These are phyloP conservation scores for Hoplias malabaricus DNA, from an alignment of 2,113 vertebrate species.

Conservation along the genomic window DNA sequence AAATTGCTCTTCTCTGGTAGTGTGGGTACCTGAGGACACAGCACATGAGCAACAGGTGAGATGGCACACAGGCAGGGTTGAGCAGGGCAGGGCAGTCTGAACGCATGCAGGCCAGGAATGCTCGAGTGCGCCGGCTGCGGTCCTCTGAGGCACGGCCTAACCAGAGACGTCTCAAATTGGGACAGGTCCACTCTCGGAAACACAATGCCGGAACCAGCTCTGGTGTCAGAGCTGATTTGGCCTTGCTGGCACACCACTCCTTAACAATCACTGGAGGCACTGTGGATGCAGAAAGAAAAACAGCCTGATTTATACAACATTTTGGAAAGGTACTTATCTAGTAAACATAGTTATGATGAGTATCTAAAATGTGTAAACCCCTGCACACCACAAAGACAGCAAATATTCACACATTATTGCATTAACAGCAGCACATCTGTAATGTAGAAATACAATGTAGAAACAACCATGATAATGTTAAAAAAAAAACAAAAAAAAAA, in stretches of 20 bases:
- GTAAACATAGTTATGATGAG: too few species aligned
- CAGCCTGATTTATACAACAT: constrained; percentile 19
- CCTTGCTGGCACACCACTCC: constrained; percentile 91
- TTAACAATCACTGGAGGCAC: constrained; percentile 91
- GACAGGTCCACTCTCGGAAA: constrained; percentile 92
- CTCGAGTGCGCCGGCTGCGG: constrained; percentile 87
- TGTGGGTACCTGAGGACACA: constrained; percentile 84
- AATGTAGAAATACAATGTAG: too few species aligned
- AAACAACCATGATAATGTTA: too few species aligned
- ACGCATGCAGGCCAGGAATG: constrained; percentile 89
- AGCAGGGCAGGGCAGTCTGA: constrained; percentile 90
- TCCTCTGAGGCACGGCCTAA: constrained; percentile 89
- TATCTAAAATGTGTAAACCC: too few species aligned
- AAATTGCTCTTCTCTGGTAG: not conserved
- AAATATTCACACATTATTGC: too few species aligned
- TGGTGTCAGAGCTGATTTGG: constrained; percentile 88
- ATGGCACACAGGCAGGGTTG: constrained; percentile 87
- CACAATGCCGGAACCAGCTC: constrained; percentile 88
- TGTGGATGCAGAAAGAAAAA: constrained; percentile 55
- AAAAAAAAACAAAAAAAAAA: too few species aligned
- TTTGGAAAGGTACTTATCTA: not conserved
- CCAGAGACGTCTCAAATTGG: constrained; percentile 88
- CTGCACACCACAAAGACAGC: too few species aligned
- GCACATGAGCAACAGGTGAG: constrained; percentile 92
- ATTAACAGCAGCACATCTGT: too few species aligned